These are phyloP conservation scores for Gisinianus flammeolus DNA, from an alignment of 2,888 invertebrate genomes.

Conservation along the genomic window DNA sequence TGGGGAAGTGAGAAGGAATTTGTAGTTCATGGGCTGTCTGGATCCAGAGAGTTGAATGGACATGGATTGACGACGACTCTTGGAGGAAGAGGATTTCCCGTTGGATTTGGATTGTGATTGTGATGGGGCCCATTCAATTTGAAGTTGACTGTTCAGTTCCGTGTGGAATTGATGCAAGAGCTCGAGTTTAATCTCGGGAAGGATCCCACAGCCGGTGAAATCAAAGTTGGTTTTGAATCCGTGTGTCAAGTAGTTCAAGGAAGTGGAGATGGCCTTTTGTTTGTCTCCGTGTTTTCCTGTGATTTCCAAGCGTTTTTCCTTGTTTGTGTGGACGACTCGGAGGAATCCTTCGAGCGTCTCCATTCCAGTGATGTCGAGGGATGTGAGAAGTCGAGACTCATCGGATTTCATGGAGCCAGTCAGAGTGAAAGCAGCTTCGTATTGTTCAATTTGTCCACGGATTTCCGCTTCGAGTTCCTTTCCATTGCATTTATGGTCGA, in stretches of 20 bases:
- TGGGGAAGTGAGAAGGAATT: constrained; percentile 29
- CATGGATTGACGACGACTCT: background rate
- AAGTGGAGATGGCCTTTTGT: background rate
- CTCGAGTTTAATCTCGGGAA: constrained; percentile 42
- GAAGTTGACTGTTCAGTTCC: constrained; percentile 7
- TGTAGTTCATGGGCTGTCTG: constrained; percentile 16
- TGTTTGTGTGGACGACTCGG: background rate
- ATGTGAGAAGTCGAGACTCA: constrained; percentile 14
- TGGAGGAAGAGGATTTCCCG: too few species aligned
- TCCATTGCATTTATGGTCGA: constrained; percentile 30
- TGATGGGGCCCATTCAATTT: constrained; percentile 23
- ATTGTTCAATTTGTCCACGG: constrained; percentile 29
- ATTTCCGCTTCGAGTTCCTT: constrained; percentile 24
- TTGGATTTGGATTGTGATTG: background rate
- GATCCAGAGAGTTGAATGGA: constrained; percentile 15
- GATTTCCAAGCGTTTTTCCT: constrained; percentile 29
- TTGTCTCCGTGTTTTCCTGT: constrained; percentile 1
- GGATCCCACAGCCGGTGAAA: constrained; percentile 47
- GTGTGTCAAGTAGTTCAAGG: background rate
- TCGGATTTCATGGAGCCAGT: constrained; percentile 5
- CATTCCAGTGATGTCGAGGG: constrained; percentile 31
- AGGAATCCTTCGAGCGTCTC: constrained; percentile 8
- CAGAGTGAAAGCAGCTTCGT: background rate
- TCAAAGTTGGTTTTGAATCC: constrained; percentile 19
- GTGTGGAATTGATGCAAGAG: constrained; percentile 12